Percentiles rank a stretch among this genome's conserved stretches.
Conservation (phyloP, 30 jellyfish, hydroid and myxozoan species). For the Hydractinia echinata region DNA sequence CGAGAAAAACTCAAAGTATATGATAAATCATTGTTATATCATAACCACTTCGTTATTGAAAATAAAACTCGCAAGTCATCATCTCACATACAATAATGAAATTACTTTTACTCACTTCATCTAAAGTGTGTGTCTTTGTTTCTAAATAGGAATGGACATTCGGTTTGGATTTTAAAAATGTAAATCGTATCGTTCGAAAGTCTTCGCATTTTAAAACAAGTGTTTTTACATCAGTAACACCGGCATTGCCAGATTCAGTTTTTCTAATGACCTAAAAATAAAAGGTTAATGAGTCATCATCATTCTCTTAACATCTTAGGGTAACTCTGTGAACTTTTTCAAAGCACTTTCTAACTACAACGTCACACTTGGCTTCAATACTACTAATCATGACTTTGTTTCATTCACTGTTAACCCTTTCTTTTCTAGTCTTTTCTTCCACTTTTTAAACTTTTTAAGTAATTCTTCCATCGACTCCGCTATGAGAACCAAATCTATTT, state of each 20-base stretch:
- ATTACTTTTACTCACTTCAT: slow-evolving; percentile 15
- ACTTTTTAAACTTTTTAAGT: no score
- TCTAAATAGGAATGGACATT: slow-evolving; percentile 33
- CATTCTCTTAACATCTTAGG: no score
- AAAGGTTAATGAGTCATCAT: neutral
- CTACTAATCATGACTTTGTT: no score
- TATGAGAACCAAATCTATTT: no score
- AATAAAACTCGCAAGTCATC: neutral
- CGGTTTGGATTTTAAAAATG: slow-evolving; percentile 68
- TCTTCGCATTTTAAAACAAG: slow-evolving; percentile 69
- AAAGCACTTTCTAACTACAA: no score
- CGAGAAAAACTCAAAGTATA: no score
- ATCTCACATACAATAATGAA: neutral
- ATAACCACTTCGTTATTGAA: no score
- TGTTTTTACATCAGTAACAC: slow-evolving; percentile 80
- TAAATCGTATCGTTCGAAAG: slow-evolving; percentile 77
- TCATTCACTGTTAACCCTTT: no score
- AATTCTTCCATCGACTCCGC: no score
- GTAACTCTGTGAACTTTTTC: no score
- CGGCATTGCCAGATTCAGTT: slow-evolving; percentile 91
- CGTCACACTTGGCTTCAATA: no score
- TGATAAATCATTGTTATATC: neutral
- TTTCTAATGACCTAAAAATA: slow-evolving; percentile 64
- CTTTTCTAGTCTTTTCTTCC: no score
- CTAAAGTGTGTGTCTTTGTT: slow-evolving; percentile 36